Evolutionary conservation across 2,888 invertebrate species (phyloP).

Genomic region (Drosophila birchii): DNA sequence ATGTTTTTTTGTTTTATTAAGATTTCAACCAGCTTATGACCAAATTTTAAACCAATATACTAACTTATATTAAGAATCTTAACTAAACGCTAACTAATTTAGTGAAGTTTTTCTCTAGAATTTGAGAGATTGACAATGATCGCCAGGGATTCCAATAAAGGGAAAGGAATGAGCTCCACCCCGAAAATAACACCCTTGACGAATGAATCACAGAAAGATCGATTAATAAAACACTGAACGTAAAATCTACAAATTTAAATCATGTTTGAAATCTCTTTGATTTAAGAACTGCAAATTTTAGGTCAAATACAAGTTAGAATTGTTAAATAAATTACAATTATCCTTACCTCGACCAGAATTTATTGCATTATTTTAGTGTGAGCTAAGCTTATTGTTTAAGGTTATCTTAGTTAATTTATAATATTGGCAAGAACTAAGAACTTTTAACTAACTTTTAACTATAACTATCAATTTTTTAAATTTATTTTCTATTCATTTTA

Average conservation of each 20-base stretch:
- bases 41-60: background rate
- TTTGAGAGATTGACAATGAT: background rate
- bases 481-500: background rate
- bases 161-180: too few relatives aligned
- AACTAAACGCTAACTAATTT: background rate
- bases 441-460: background rate
- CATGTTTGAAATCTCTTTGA: background rate
- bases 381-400: too few relatives aligned
- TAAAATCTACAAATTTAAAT: background rate
- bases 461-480: background rate
- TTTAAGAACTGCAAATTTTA: background rate
- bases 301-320: too few relatives aligned
- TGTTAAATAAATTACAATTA: too few relatives aligned
- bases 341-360: too few relatives aligned
- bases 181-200: constrained; percentile 11
- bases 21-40: background rate
- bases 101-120: background rate
- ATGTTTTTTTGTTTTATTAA: background rate
- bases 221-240: constrained; percentile 12
- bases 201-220: background rate
- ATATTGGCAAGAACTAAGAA: too few relatives aligned
- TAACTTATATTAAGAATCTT: background rate
- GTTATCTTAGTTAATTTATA: too few relatives aligned
- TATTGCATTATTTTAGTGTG: too few relatives aligned
- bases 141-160: background rate